These are phyloP conservation scores for Salvelinus fontinalis DNA, from an alignment of 2,113 vertebrate species.

Conservation along the genomic window DNA sequence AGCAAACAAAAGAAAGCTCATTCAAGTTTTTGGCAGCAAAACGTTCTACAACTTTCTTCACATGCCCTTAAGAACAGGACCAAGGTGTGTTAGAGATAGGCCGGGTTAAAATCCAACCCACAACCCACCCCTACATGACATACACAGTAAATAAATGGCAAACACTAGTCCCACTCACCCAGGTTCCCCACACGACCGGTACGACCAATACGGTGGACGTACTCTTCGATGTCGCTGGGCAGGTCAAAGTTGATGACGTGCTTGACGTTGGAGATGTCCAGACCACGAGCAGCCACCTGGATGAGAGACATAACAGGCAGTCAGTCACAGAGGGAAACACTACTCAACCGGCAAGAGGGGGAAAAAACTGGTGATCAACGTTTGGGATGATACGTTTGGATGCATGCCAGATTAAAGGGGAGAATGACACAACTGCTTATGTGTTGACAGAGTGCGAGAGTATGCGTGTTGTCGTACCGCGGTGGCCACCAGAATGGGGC, in stretches of 20 bases:
- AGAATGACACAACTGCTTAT: neutral
- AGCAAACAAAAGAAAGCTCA: too few species aligned
- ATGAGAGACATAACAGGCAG: neutral
- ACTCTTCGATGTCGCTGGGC: conserved; percentile 98
- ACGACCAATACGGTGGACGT: conserved; percentile 97
- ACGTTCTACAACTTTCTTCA: too few species aligned
- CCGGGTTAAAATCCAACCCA: too few species aligned
- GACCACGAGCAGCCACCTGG: conserved; percentile 95
- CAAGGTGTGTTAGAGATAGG: too few species aligned
- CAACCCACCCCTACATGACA: too few species aligned
- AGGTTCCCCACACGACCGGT: conserved; percentile 98
- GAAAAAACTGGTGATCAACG: too few species aligned
- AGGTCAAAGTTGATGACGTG: conserved; percentile 98
- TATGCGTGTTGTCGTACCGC: conserved; percentile 79
- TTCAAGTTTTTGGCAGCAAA: too few species aligned
- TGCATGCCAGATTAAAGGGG: too few species aligned
- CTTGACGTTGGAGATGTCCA: conserved; percentile 97
- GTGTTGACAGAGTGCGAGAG: neutral
- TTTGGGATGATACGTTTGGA: too few species aligned
- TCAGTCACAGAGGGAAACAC: neutral
- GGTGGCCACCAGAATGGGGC: conserved; percentile 96
- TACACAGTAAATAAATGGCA: neutral
- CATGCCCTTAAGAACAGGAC: too few species aligned
- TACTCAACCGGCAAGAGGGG: too few species aligned
- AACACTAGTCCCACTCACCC: conserved; percentile 66